Conservation (phyloP, 2,888 invertebrate species). For the Tipula lateralis region DNA sequence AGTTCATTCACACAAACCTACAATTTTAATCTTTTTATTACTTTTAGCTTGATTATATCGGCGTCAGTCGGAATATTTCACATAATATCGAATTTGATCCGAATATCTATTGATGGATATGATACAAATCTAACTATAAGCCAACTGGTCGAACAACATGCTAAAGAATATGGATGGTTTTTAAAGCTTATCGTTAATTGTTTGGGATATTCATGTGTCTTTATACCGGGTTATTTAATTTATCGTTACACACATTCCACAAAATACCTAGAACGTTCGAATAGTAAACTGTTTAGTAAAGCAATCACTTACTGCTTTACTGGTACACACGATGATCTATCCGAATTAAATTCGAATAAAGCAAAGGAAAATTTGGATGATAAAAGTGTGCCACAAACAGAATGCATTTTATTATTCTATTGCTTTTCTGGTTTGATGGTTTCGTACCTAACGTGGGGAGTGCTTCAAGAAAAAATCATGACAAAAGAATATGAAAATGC, state of each 20-base stretch:
- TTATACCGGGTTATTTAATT: constrained; percentile 78
- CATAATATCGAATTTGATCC: constrained; percentile 45
- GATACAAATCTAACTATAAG: constrained; percentile 44
- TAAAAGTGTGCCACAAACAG: constrained; percentile 48
- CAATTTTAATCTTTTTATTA: constrained; percentile 26
- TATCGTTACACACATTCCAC: constrained; percentile 74
- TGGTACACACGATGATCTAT: not conserved
- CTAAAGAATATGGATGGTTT: constrained; percentile 64
- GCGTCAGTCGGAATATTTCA: constrained; percentile 44
- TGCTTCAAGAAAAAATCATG: constrained; percentile 98
- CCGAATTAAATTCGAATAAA: constrained; percentile 14
- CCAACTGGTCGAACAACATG: constrained; percentile 49
- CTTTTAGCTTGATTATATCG: constrained; percentile 41
- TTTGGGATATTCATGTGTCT: constrained; percentile 81
- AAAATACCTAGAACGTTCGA: constrained; percentile 73
- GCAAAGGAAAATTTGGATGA: not conserved
- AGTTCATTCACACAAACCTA: not conserved
- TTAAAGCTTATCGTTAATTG: constrained; percentile 73
- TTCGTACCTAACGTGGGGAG: constrained; percentile 92
- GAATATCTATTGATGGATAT: constrained; percentile 45
- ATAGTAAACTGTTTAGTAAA: constrained; percentile 49
- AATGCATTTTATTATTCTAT: constrained; percentile 55
- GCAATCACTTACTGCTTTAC: not conserved
- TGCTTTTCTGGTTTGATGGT: constrained; percentile 86
- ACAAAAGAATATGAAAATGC: constrained; percentile 67